Evolutionary conservation across 2,888 invertebrate genomes (phyloP), one percentile per base, ranked within the genome.

Genomic region (Athripsodes cinereus): DNA sequence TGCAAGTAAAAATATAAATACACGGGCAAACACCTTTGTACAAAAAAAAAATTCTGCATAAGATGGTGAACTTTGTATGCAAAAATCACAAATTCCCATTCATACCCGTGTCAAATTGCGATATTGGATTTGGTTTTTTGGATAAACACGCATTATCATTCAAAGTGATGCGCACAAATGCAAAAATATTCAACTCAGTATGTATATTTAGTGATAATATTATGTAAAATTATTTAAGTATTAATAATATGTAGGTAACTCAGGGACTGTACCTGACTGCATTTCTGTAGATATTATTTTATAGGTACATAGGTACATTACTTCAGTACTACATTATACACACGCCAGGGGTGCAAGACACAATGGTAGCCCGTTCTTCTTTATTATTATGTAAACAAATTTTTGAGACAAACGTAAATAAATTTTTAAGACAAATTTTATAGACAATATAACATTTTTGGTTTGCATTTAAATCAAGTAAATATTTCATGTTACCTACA

Each of bases 71-170:
- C 50, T 60, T 57, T 44, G 54, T 62, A 62, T 62, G 57, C 62
- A 62, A 55, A 48, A 57, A 47, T 58, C 40, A 16, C 3, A 40
- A 40, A n/a, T 40, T 40, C 40, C 58, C 58, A 52, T 62, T 62
- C 55, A 55, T 34, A 52, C 49, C 49, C 57, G 62, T 58, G 62
- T 62, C 59, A 60, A 57, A 57, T 49, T 52, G 59, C 16, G 53
- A 59, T 62, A 62, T 62, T 62, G 62, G 59, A 62, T 62, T 62
- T 49, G 57, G 59, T 54, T 53, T 50, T 53, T 50, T 47, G 61
- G 56, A 56, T 61, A 61, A 58, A 58, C 58, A 61, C 35, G 55
- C 55, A 61, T 61, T 61, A 58, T 61, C 52, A 61, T 61, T 61
- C 61, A 53, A 56, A 55, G 52, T 61, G 58, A 26, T 31, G 40